Evolutionary conservation across 2,113 vertebrate species (phyloP).

Genomic region (Zapus hudsonius): DNA sequence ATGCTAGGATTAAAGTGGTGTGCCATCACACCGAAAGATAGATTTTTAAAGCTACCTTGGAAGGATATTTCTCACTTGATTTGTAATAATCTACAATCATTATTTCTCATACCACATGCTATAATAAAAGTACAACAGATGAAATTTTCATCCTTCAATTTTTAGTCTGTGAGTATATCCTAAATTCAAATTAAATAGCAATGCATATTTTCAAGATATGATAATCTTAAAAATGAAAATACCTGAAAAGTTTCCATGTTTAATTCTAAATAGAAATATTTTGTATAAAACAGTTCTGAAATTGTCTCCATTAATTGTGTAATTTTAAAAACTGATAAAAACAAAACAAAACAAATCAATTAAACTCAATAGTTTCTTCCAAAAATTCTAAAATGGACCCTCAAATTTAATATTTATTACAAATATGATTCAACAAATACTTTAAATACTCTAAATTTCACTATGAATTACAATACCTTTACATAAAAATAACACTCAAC

Average conservation of each 20-base stretch:
- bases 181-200: not conserved
- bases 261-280: not conserved
- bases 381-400: not conserved
- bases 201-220: not conserved
- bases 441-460: not conserved
- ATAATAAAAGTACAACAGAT: not conserved
- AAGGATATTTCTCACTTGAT: not conserved
- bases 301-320: not conserved
- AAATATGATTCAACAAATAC: not conserved
- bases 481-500: not conserved
- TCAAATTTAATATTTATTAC: not conserved
- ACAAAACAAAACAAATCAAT: not conserved
- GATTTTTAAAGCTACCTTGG: not conserved
- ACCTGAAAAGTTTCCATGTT: not conserved
- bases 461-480: not conserved
- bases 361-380: not conserved
- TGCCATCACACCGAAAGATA: too few relatives aligned
- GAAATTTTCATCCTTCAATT: not conserved
- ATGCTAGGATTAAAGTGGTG: too few relatives aligned
- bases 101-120: not conserved
- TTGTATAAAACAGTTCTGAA: not conserved
- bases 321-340: not conserved
- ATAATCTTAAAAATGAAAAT: not conserved
- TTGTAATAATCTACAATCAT: not conserved
- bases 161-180: not conserved